A percentile compares a stretch with the other conserved stretches of the same genome.
Conservation (phyloP, 2,888 invertebrate genomes). For the Agrotis ipsilon region DNA sequence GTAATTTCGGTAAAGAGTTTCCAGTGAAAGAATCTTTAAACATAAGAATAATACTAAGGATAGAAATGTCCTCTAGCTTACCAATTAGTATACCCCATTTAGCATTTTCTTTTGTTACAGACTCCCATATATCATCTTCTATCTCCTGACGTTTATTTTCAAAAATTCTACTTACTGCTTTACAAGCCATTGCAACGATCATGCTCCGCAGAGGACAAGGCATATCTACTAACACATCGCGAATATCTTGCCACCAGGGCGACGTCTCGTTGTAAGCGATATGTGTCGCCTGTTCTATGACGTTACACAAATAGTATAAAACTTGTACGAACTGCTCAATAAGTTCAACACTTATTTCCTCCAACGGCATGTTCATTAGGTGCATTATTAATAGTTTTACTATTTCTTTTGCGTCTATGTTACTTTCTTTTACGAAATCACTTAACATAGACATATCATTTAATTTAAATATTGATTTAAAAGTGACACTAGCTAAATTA, state of each 20-base stretch:
- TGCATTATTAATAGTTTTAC: slow-evolving; percentile 93
- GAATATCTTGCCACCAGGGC: slow-evolving; percentile 95
- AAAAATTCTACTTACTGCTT: slow-evolving; percentile 92
- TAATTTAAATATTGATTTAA: slow-evolving; percentile 87
- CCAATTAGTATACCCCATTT: slow-evolving; percentile 97
- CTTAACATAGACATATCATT: slow-evolving; percentile 73
- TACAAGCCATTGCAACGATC: slow-evolving; percentile 96
- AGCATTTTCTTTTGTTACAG: slow-evolving; percentile 95
- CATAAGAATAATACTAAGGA: slow-evolving; percentile 93
- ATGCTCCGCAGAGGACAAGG: slow-evolving; percentile 94
- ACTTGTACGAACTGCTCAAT: slow-evolving; percentile 93
- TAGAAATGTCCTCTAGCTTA: slow-evolving; percentile 96
- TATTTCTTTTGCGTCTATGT: slow-evolving; percentile 91
- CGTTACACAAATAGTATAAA: slow-evolving; percentile 92
- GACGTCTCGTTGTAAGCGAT: slow-evolving; percentile 94
- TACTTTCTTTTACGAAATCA: slow-evolving; percentile 76
- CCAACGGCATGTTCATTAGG: slow-evolving; percentile 93
- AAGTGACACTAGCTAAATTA: slow-evolving; percentile 79
- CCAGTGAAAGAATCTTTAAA: slow-evolving; percentile 85
- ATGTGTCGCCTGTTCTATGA: slow-evolving; percentile 91
- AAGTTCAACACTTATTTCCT: slow-evolving; percentile 88
- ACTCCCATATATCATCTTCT: slow-evolving; percentile 94
- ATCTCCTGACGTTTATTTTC: slow-evolving; percentile 84
- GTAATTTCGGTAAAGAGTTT: slow-evolving; percentile 88
- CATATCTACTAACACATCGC: slow-evolving; percentile 94